Conservation (phyloP, 1,140 invertebrate genomes). For the Leptopilina boulardi region DNA sequence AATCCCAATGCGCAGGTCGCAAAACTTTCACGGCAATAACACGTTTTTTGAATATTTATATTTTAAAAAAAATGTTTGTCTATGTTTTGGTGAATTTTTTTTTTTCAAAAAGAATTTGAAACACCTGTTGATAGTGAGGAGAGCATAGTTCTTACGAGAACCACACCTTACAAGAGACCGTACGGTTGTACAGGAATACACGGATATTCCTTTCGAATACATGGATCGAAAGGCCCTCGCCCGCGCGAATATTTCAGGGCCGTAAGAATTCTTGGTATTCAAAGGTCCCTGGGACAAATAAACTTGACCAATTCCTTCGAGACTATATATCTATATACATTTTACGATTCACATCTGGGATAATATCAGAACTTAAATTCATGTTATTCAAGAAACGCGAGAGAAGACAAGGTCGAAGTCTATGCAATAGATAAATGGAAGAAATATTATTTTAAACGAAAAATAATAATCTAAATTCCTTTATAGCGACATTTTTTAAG, state of each 20-base stretch:
- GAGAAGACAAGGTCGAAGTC: not conserved
- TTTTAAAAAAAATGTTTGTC: not conserved
- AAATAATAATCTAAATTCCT: not conserved
- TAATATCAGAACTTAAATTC: too few relatives aligned
- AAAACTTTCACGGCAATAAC: not conserved
- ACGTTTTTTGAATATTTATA: not conserved
- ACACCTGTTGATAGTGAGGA: slow-evolving; percentile 59
- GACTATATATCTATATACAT: not conserved
- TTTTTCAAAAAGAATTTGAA: not conserved
- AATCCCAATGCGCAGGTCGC: slow-evolving; percentile 13
- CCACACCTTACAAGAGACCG: slow-evolving; percentile 65
- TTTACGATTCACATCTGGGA: too few relatives aligned
- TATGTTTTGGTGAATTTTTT: not conserved
- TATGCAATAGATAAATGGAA: not conserved
- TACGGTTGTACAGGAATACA: slow-evolving; percentile 49
- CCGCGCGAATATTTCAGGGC: slow-evolving; percentile 59
- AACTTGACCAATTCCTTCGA: not conserved
- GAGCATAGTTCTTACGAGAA: slow-evolving; percentile 59
- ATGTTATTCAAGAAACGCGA: not conserved
- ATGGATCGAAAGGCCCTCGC: slow-evolving; percentile 61
- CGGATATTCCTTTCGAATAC: slow-evolving; percentile 52
- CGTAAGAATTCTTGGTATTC: slow-evolving; percentile 43
- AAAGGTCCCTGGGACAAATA: not conserved
- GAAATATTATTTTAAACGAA: not conserved
- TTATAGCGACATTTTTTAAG: too few relatives aligned